Evolutionary conservation across 2,113 vertebrate species (phyloP), one percentile per base, ranked within the genome.

Genomic region (Furnarius figulus): DNA sequence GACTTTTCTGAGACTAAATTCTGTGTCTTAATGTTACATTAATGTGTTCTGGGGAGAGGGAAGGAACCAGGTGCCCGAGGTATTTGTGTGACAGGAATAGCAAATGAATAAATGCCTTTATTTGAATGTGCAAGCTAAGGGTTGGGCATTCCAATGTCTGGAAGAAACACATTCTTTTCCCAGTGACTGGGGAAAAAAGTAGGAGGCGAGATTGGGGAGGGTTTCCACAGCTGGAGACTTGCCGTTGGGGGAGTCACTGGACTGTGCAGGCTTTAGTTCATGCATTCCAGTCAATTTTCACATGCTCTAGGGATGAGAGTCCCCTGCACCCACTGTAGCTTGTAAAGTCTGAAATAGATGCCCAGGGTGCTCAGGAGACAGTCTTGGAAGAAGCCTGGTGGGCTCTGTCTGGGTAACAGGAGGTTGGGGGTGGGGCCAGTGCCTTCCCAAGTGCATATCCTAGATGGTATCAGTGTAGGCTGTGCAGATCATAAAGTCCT

Each of bases 201-300:
- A 68, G 82, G 73, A 90, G 85, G 85, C 31, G 0, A 89, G 68
- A 79, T 2, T 3, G 7, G 52, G 77, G 68, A 84, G 31, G 84
- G 40, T 87, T 90, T 93, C 85, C 77, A 87, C 89, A 92, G 89
- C 89, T 90, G 83, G 93, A 95, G 66, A 81, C 75, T 95, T 89
- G 84, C 83, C 11, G 9, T 23, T 91, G 62, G 9, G 67, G 75
- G 84, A 94, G 83, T 93, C 89, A 58, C 12, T 88, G 81, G 90
- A 77, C 91, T 94, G 72, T 87, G 74, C 85, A 84, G 78, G 80
- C 92, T 96, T 96, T 86, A 84, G 73, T 94, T 97, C 90, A 93
- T 0, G 42, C 97, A 97, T 97, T 97, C 97, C 97, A 95, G 72
- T 96, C 97, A 96, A 59, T 96, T 96, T 97, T 97, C 86, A 90